phyloP scores from a whole-genome alignment of 2,888 invertebrate species.

The Megamerina dolium region DNA sequence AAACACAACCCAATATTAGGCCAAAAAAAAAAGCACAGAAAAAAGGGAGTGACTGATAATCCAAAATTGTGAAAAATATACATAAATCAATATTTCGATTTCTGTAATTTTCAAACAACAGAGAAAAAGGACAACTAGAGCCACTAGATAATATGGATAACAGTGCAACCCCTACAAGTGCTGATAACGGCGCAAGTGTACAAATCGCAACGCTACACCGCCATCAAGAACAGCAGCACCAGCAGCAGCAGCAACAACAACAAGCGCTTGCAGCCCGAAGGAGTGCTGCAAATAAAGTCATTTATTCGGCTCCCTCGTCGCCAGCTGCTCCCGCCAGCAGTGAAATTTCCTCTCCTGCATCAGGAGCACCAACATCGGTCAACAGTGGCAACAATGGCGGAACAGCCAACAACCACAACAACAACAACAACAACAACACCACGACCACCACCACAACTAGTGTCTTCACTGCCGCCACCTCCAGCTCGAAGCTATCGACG shows the following conservation, averaged over 20 bases:
- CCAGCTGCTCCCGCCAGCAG: constrained; percentile 16
- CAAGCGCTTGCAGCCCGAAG: constrained; percentile 6
- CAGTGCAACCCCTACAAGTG: constrained; percentile 15
- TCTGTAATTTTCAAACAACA: constrained; percentile 5
- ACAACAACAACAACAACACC: not conserved
- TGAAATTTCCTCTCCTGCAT: constrained; percentile 7
- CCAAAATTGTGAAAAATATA: not conserved
- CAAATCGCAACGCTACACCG: not conserved
- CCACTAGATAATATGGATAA: constrained; percentile 33
- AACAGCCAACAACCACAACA: not conserved
- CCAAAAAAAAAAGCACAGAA: no score
- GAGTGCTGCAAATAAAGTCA: constrained; percentile 31
- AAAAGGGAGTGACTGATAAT: no score
- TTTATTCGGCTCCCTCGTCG: constrained; percentile 29
- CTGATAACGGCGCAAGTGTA: not conserved
- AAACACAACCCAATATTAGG: no score
- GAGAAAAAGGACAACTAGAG: constrained; percentile 12
- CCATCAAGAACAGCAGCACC: constrained; percentile 7
- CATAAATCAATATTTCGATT: not conserved
- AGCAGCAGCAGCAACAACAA: constrained; percentile 17
- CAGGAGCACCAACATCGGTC: constrained; percentile 5
- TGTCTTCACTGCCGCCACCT: not conserved
- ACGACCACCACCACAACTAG: not conserved
- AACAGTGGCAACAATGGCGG: not conserved
- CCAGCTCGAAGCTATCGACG: constrained; percentile 21